phyloP scores from a whole-genome alignment of 2,888 invertebrate species.

The Ichneumon xanthorius region DNA sequence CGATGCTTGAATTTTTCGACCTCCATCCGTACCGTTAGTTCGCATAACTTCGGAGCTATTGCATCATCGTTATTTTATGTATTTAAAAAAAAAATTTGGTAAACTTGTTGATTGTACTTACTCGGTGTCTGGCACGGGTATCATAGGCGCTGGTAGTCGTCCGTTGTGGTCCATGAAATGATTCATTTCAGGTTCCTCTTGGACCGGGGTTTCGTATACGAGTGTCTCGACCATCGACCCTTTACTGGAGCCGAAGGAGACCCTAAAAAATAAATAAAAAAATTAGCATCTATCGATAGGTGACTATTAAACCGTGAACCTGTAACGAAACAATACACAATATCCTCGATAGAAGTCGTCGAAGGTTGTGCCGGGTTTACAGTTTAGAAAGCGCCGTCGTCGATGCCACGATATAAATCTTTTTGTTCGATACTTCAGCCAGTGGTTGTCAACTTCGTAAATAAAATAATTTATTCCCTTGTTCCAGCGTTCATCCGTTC shows the following conservation, averaged over 20 bases:
- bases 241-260: constrained; percentile 97
- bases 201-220: constrained; percentile 93
- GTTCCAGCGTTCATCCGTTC: not conserved
- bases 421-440: constrained; percentile 1
- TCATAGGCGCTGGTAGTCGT: constrained; percentile 80
- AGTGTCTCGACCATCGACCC: constrained; percentile 98
- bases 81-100: not conserved
- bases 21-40: not conserved
- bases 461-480: not conserved
- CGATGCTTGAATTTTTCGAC: not conserved
- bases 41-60: not conserved
- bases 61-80: not conserved
- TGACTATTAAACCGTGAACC: not conserved
- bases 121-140: constrained; percentile 83
- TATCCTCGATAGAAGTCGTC: not conserved
- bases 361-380: not conserved
- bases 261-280: constrained; percentile 86
- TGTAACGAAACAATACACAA: not conserved
- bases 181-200: constrained; percentile 92
- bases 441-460: constrained; percentile 1
- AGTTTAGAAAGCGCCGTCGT: constrained; percentile 9
- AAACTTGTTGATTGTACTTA: constrained; percentile 73
- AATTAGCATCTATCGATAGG: not conserved
- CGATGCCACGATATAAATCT: constrained; percentile 5
- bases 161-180: constrained; percentile 84